Evolutionary conservation across 2,797 vertebrate species (phyloP), one percentile per base, ranked within the genome.

Genomic region (Myotis vivesi): DNA sequence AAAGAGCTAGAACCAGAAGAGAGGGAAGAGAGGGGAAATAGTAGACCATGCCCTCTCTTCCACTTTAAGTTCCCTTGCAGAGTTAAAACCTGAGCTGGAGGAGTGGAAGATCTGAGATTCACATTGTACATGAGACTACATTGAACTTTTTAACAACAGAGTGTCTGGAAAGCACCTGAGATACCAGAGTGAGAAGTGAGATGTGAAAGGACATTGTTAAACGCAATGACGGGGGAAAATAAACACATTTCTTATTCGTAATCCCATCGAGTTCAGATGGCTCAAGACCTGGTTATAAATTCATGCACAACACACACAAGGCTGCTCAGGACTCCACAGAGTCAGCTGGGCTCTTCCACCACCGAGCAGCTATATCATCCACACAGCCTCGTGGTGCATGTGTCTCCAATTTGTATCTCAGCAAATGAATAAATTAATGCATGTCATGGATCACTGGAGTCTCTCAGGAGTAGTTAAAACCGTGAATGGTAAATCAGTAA

Each of bases 401-500:
- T 25, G 49, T 79, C 77, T 94, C 28, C 69, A 73, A 86, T 83
- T 36, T 77, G 41, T 41, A 82, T 41, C 73, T 83, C 75, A 41
- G 33, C 0, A 83, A 95, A 94, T 92, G 55, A 94, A 86, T 89
- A 82, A 72, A 88, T 71, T 69, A 88, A 51, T 85, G 25, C 19
- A 82, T 66, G 72, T 55, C 44, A 66, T 30, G 51, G 51, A 71
- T 91, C 57, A 49, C 0, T 62, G 72, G 30, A 36, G 23, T 84
- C 79, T 66, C 93, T 59, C 66, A 73, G 51, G 68, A 80, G 57
- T 66, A 62, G 33, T 91, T 86, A 91, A 88, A 95, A 94, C 19
- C 36, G 4, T 72, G 75, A 95, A 64, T 83, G 59, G 23, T 80
- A 94, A 75, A 95, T 96, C 68, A 55, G 73, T 82, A 83, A 79